A percentile compares a stretch with the other conserved stretches of the same genome.
Evolutionary conservation across 2,888 invertebrate species (phyloP).

Genomic region (Pterostichus madidus): DNA sequence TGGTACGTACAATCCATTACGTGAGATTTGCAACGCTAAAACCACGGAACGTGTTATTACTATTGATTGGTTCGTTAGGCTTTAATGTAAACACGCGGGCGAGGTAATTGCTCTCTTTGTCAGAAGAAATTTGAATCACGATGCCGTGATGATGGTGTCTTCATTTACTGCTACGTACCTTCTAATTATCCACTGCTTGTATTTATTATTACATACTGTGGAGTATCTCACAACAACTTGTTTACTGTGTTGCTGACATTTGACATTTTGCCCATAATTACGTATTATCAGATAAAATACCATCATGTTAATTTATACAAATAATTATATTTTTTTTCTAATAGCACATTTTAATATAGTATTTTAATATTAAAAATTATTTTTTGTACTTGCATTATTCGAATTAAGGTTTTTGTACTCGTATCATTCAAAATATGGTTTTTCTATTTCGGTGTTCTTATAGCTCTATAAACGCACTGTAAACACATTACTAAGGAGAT

Average conservation of each 20-base stretch:
- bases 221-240: neutral
- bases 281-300: too few relatives aligned
- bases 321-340: too few relatives aligned
- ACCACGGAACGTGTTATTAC: constrained; percentile 62
- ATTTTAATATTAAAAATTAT: too few relatives aligned
- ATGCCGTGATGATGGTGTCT: constrained; percentile 18
- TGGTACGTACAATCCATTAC: constrained; percentile 58
- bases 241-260: constrained; percentile 8
- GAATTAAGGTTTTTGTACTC: too few relatives aligned
- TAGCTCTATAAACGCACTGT: too few relatives aligned
- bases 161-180: constrained; percentile 23
- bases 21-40: constrained; percentile 59
- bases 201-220: neutral
- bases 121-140: constrained; percentile 37
- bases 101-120: constrained; percentile 39
- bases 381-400: too few relatives aligned
- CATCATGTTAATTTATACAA: too few relatives aligned
- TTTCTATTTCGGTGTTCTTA: too few relatives aligned
- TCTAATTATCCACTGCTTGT: neutral
- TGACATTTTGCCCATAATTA: constrained; percentile 18
- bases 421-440: too few relatives aligned
- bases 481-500: too few relatives aligned
- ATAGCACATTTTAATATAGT: too few relatives aligned
- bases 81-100: constrained; percentile 56
- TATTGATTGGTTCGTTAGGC: constrained; percentile 66